Percentiles rank a stretch among this genome's conserved stretches.
Conservation (phyloP, 2,888 invertebrate species). For the Hypselothyrea guttata region DNA sequence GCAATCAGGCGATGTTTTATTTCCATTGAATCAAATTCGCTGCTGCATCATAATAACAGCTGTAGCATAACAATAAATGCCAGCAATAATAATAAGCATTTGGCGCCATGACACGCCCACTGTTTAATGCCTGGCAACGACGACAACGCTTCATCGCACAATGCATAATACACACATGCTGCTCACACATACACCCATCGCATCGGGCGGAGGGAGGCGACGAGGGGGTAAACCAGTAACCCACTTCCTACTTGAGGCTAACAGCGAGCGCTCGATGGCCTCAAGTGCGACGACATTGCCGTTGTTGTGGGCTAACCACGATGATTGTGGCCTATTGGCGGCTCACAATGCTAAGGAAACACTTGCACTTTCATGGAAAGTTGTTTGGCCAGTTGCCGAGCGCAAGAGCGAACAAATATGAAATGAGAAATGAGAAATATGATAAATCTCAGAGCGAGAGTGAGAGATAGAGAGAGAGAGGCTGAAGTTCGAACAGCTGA, state of each 20-base stretch:
- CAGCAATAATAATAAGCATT: conserved; percentile 3
- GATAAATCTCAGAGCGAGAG: conserved; percentile 1
- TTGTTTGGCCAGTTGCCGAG: conserved; percentile 51
- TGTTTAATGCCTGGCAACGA: conserved; percentile 10
- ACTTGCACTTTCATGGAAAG: conserved; percentile 78
- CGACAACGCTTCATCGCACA: conserved; percentile 16
- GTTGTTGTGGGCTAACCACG: conserved; percentile 22
- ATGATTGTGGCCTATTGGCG: conserved; percentile 1
- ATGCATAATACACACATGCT: conserved; percentile 23
- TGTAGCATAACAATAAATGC: background rate
- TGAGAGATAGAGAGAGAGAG: background rate
- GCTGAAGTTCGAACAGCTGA: too few species aligned
- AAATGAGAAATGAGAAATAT: conserved; percentile 3
- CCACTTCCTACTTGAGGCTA: conserved; percentile 66
- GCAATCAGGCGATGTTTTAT: conserved; percentile 13
- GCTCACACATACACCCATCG: too few species aligned
- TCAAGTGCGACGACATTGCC: conserved; percentile 51
- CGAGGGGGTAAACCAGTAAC: conserved; percentile 51
- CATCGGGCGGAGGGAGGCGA: too few species aligned
- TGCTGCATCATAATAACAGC: conserved; percentile 7
- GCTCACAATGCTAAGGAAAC: conserved; percentile 71
- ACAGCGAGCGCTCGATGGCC: conserved; percentile 2
- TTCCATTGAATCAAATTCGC: conserved; percentile 13
- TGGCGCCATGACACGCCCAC: conserved; percentile 32
- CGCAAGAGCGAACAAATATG: conserved; percentile 5